Conservation (phyloP, 2,888 invertebrate genomes). For the Diplolepis rosae region DNA sequence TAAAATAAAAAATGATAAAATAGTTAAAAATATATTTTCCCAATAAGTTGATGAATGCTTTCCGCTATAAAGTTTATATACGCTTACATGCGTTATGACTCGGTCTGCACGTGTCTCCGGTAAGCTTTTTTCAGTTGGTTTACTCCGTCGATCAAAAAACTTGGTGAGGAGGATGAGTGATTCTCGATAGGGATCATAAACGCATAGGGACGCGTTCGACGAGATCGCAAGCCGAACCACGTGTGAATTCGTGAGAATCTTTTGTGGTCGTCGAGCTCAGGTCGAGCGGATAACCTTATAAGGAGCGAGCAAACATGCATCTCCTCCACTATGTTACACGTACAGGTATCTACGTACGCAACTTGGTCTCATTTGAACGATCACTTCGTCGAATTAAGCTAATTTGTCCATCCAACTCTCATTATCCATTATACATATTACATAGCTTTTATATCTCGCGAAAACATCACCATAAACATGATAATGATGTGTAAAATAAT, state of each 20-base stretch:
- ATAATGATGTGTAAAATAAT: slow-evolving; percentile 31
- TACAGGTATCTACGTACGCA: slow-evolving; percentile 49
- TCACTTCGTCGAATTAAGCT: slow-evolving; percentile 28
- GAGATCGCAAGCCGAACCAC: slow-evolving; percentile 37
- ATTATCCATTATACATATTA: slow-evolving; percentile 30
- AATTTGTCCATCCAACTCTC: slow-evolving; percentile 32
- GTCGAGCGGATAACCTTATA: slow-evolving; percentile 69
- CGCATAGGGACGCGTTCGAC: slow-evolving; percentile 31
- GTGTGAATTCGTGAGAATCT: slow-evolving; percentile 63
- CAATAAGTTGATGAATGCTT: slow-evolving; percentile 1
- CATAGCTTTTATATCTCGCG: slow-evolving; percentile 27
- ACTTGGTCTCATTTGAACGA: slow-evolving; percentile 31
- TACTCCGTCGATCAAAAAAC: slow-evolving; percentile 17
- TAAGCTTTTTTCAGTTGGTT: slow-evolving; percentile 5
- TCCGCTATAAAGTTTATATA: slow-evolving; percentile 7
- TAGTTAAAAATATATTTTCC: not conserved
- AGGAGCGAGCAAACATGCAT: slow-evolving; percentile 71
- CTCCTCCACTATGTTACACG: slow-evolving; percentile 65
- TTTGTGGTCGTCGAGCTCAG: slow-evolving; percentile 62
- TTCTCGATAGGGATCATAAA: slow-evolving; percentile 31
- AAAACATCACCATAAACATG: slow-evolving; percentile 25
- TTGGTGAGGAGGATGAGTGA: slow-evolving; percentile 26
- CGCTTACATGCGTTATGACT: slow-evolving; percentile 18
- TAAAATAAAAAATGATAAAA: not conserved
- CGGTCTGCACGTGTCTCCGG: slow-evolving; percentile 18